These are phyloP conservation scores for Copidosoma aretas DNA, from an alignment of 2,888 invertebrate species.

Conservation along the genomic window DNA sequence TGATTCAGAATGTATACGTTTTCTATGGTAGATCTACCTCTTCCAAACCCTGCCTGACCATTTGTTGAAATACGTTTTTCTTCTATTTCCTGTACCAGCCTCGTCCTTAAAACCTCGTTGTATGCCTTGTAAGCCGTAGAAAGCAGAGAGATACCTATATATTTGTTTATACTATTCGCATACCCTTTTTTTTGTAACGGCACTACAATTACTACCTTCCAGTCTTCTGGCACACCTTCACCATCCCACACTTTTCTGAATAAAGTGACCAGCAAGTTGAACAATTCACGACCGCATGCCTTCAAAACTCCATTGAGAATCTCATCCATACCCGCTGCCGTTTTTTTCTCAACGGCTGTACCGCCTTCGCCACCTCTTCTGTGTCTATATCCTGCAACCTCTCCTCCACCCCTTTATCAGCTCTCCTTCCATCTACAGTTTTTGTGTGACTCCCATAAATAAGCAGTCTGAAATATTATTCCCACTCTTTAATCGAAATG, in stretches of 20 bases:
- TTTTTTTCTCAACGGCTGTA: conserved; percentile 20
- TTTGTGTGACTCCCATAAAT: no score
- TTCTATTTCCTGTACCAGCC: conserved; percentile 36
- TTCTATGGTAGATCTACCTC: conserved; percentile 36
- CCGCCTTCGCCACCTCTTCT: conserved; percentile 20
- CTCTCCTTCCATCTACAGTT: no score
- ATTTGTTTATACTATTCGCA: conserved; percentile 29
- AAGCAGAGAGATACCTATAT: conserved; percentile 43
- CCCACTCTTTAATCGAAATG: no score
- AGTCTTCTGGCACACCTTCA: conserved; percentile 39
- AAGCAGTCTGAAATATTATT: no score
- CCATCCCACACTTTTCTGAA: conserved; percentile 30
- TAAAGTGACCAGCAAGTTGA: conserved; percentile 8
- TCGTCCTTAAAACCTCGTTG: conserved; percentile 31
- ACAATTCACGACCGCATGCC: conserved; percentile 18
- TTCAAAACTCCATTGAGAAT: conserved; percentile 40
- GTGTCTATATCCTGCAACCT: neutral
- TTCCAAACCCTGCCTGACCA: conserved; percentile 39
- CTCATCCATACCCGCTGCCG: conserved; percentile 36
- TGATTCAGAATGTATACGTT: conserved; percentile 38
- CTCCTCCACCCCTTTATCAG: no score
- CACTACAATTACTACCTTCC: conserved; percentile 37
- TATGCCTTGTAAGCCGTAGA: conserved; percentile 41
- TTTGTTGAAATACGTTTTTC: conserved; percentile 30
- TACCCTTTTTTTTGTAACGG: conserved; percentile 42